Evolutionary conservation across 30 jellyfish, hydroid and myxozoan species (phyloP), one percentile per base, ranked within the genome.

Genomic region (Mastigias papua): DNA sequence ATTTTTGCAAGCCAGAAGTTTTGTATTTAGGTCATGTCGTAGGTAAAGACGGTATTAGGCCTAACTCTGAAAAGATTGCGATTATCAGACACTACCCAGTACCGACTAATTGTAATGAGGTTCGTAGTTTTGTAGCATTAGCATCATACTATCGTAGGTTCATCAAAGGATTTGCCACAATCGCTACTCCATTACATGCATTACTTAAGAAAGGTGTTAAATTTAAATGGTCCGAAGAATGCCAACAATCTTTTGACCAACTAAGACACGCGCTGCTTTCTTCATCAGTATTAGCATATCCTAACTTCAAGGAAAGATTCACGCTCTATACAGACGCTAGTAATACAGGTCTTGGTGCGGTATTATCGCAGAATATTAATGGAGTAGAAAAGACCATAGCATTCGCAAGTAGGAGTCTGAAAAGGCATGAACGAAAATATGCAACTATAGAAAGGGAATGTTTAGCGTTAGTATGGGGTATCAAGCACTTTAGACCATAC

Each of bases 311-410:
- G 6, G 77, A 63, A 17, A 25, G 67, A 9, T 90, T 90, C 68
- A 33, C 63, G 16, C 35, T 88, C 68, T 64, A 82, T 60, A 81
- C 95, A 25, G 97, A 88, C 68, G 94, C 95, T 23, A 64, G 89
- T 34, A 81, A 32, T 68, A 34, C 75, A 0, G 94, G 83, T 19
- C 17, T 88, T 9, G 95, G 94, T 1, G 95, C 91, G 1, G 54
- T 90, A 11, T 91, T 90, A 25, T 57, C 91, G 7, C 96, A 84
- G 82, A 28, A 72, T 60, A 33, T 62, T 0, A 67, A 73, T 34
- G 97, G 97, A 0, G 20, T 0, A 3, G 91, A 89, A 66, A 54
- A 48, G 57, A 78, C 85, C 1, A 84, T 90, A 13, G 92, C 91
- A 3, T 73, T 15, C 75, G 91, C 95, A 1, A 64, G 92, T 0